These are phyloP conservation scores for Bufo gargarizans DNA, from an alignment of 2,113 vertebrate species.

Conservation along the genomic window DNA sequence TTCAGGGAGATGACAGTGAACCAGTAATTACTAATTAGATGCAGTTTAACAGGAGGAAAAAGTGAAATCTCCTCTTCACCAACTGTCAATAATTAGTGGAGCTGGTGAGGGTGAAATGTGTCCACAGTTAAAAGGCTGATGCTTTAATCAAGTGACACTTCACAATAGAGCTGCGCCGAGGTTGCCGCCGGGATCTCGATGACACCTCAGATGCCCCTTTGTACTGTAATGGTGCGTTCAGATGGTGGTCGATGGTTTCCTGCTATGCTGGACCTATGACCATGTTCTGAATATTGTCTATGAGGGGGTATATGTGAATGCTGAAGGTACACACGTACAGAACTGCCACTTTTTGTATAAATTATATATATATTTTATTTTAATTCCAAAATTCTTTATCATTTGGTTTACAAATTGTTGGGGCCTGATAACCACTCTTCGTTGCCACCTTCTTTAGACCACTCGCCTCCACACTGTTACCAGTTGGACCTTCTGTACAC, in stretches of 20 bases:
- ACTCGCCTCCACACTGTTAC: too few relatives aligned
- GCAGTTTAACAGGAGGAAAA: conserved; percentile 86
- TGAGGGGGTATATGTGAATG: background rate
- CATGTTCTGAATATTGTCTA: too few relatives aligned
- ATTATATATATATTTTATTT: too few relatives aligned
- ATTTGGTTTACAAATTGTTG: too few relatives aligned
- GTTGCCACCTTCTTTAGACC: too few relatives aligned
- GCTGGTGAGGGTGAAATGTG: conserved; percentile 83
- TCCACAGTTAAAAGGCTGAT: conserved; percentile 80
- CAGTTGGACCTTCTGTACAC: too few relatives aligned
- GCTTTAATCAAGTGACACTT: conserved; percentile 69
- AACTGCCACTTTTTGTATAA: too few relatives aligned
- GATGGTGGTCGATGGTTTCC: background rate
- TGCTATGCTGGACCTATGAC: background rate
- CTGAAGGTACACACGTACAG: too few relatives aligned
- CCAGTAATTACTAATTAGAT: conserved; percentile 83
- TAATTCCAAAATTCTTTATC: too few relatives aligned
- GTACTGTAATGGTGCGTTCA: background rate
- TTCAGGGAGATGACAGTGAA: conserved; percentile 79
- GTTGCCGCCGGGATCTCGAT: conserved; percentile 59
- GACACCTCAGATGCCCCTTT: background rate
- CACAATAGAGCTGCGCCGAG: conserved; percentile 63
- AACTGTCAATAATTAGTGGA: conserved; percentile 88
- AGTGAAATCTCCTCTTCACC: conserved; percentile 87
- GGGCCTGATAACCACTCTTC: too few relatives aligned